These are phyloP conservation scores for Orius laevigatus DNA, from an alignment of 1,140 invertebrate species.

Conservation along the genomic window DNA sequence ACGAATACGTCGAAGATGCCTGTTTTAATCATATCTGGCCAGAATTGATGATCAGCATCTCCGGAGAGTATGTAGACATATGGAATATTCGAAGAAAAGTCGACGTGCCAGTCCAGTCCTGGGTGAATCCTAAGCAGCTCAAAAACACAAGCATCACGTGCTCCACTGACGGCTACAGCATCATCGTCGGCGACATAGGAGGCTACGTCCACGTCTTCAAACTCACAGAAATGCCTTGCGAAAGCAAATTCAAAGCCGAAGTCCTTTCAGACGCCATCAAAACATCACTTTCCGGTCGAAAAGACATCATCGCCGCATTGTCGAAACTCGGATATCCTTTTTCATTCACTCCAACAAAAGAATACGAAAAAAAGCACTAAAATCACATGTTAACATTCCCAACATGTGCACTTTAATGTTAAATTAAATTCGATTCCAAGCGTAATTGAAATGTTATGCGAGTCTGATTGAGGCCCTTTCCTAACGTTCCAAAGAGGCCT, in stretches of 20 bases:
- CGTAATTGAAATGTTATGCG: too few relatives aligned
- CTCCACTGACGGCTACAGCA: slow-evolving; percentile 6
- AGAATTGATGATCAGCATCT: slow-evolving; percentile 37
- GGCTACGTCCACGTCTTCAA: slow-evolving; percentile 14
- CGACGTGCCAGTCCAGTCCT: slow-evolving; percentile 12
- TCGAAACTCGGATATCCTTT: slow-evolving; percentile 11
- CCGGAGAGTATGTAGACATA: slow-evolving; percentile 26
- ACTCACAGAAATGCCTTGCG: slow-evolving; percentile 11
- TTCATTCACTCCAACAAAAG: too few relatives aligned
- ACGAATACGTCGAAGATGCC: slow-evolving; percentile 29
- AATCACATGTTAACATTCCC: too few relatives aligned
- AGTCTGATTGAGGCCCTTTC: too few relatives aligned
- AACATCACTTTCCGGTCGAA: slow-evolving; percentile 1
- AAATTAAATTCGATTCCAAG: too few relatives aligned
- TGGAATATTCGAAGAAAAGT: slow-evolving; percentile 22
- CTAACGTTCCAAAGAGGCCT: too few relatives aligned
- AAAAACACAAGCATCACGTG: slow-evolving; percentile 9
- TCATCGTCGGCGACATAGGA: slow-evolving; percentile 7
- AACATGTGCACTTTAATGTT: too few relatives aligned
- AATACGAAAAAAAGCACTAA: too few relatives aligned
- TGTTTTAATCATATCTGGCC: slow-evolving; percentile 37
- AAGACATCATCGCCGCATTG: slow-evolving; percentile 1
- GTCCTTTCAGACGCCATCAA: slow-evolving; percentile 6
- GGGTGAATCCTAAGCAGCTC: not conserved
- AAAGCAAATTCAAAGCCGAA: slow-evolving; percentile 10